Base-by-base conservation (phyloP, 35 echinoderm and acorn worm species). In the Ptychodera flava region DNA sequence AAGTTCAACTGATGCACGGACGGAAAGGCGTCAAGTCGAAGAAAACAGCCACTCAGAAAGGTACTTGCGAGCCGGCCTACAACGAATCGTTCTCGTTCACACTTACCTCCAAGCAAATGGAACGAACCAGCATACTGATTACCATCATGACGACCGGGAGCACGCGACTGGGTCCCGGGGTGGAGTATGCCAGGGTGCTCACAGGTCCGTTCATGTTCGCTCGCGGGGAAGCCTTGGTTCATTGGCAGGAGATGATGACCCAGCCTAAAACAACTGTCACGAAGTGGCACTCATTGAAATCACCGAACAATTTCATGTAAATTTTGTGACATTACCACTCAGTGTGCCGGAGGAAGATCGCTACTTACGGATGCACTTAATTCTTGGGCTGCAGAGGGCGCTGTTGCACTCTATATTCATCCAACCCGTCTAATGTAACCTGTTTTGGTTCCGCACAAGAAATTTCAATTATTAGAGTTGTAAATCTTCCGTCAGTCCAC, bases 231-330 rank as follows among this genome's bases (percentile, higher is more conserved):
- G 78, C 28, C 2, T 29, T 80, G 28, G 10, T 80, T 32, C 78
- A 80, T 29, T 80, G 78, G 78, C 78, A 80, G n/a, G 78, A 80
- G n/a, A 80, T 80, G 78, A 80, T 80, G 78, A 32, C 78, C 12
- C 78, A 80, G 78, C 78, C 78, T 12, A 80, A 80, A 29, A 80
- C 12, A 80, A 28, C 78, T 29, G n/a, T 80, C 12, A 80, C 78
- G 12, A 80, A 80, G 78, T 80, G 78, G 78, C 78, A 80, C 31
- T 29, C 78, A 14, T 12, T 80, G 30, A 80, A 28, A 29, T 29
- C 78, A 12, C 45, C 45, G 22, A 64, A 64, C 22, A 64, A 64
- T 64, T 64, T 64, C 45, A 64, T 64, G 45, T 64, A 64, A 22
- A 64, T 64, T 64, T 22, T 6, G 6, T 64, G 45, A 64, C 45